phyloP scores from a whole-genome alignment of 2,113 vertebrate species.

The Phyllostomus discolor region DNA sequence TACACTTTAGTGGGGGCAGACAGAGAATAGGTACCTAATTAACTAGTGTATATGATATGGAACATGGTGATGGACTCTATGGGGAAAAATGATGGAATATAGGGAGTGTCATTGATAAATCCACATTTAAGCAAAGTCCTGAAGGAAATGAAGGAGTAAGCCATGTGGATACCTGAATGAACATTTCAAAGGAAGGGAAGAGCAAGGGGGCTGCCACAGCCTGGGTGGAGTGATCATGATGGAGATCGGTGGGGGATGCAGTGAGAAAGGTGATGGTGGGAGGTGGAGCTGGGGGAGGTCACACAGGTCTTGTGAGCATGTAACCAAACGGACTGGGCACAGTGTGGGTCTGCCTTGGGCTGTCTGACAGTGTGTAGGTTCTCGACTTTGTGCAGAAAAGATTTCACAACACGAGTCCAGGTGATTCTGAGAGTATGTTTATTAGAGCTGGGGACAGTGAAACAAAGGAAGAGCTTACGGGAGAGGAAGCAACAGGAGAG shows the following conservation, averaged over 20 bases:
- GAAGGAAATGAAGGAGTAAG: background rate
- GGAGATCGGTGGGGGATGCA: background rate
- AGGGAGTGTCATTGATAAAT: background rate
- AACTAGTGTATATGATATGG: background rate
- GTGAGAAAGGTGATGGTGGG: background rate
- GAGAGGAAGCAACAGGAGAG: no score
- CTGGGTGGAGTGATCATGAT: background rate
- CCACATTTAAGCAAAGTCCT: background rate
- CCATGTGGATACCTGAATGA: background rate
- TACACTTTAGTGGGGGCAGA: background rate
- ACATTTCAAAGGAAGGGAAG: background rate
- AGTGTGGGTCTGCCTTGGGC: no score
- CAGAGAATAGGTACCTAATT: background rate
- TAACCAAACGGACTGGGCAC: no score
- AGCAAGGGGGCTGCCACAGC: background rate
- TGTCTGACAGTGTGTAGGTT: no score
- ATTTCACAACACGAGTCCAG: no score
- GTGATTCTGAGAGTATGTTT: no score
- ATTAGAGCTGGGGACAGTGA: no score
- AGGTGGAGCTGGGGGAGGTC: background rate
- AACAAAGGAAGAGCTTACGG: no score
- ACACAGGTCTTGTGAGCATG: fast-evolving
- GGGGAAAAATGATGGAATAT: background rate
- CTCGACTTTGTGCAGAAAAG: no score
- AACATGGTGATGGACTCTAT: background rate